Base-by-base conservation (phyloP, 2,888 invertebrate species). In the Nephrocerus scutellatus region DNA sequence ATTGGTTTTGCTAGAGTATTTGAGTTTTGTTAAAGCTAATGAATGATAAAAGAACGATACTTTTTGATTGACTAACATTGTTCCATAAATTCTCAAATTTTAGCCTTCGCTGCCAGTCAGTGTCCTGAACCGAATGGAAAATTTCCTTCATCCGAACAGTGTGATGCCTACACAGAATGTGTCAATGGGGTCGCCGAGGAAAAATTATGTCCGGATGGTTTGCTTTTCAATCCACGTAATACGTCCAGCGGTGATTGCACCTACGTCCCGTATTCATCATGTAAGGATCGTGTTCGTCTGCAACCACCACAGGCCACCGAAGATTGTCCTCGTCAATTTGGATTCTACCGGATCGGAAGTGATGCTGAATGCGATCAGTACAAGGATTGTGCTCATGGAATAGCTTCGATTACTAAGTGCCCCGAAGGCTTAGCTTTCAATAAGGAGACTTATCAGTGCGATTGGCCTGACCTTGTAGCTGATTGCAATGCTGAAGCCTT, bases 401-500 rank as follows among this genome's bases (percentile, higher is more conserved):
- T 76, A 5, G 82, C 79, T 7, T 77, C 72, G 48, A 68, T 79
- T 30, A 80, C 85, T 57, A 75, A 80, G 44, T 90, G 90, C 57
- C 89, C 89, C 0, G 86, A 87, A 56, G 89, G 89, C 14, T 69
- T 90, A 25, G 88, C 88, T 10, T 87, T 80, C 68, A 82, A 79
- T 59, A 73, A 77, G 1, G 76, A 76, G 15, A 75, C 72, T 3
- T 84, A 86, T 59, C 76, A 83, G 33, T 90, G 90, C 62, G 87
- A 89, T 48, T 90, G 88, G 88, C 86, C 89, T 2, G 90, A 90
- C 70, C 77, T 82, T 57, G 87, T 86, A 1, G 64, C 73, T 1
- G 79, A 79, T 44, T 89, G 88, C 57, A 80, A 89, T 57, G 81
- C 82, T 33, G 87, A 86, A 75, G 81, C 84, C 2, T 69, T 52